Evolutionary conservation across 64 coral and sea anemone species (phyloP).

Genomic region (Pocillopora damicornis): DNA sequence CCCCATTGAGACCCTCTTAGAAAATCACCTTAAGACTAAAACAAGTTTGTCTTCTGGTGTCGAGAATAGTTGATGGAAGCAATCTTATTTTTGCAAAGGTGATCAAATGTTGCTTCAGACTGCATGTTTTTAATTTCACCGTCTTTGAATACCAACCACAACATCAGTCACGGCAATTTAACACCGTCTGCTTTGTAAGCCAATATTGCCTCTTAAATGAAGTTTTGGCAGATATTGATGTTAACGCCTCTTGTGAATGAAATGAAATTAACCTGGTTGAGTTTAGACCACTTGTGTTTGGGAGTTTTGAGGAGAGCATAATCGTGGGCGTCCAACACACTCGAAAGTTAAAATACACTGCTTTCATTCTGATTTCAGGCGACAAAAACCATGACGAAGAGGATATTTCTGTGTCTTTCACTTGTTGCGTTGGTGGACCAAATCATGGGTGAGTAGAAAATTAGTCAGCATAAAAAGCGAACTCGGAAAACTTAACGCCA

Average conservation of each 20-base stretch:
- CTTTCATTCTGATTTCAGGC: background rate
- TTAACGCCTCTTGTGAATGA: background rate
- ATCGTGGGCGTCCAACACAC: background rate
- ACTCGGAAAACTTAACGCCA: no score
- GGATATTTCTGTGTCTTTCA: background rate
- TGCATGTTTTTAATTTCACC: background rate
- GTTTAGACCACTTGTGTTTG: background rate
- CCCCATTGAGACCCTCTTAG: no score
- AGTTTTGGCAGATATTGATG: background rate
- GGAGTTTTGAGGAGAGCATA: background rate
- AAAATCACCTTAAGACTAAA: no score
- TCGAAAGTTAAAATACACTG: background rate
- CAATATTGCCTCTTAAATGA: conserved; percentile 4
- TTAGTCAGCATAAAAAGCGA: background rate
- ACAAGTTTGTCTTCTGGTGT: no score
- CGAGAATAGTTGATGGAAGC: no score
- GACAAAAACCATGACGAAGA: background rate
- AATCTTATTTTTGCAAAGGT: no score
- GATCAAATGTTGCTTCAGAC: no score
- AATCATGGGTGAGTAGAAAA: conserved; percentile 19
- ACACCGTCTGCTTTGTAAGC: conserved; percentile 8
- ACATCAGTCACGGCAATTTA: conserved; percentile 6
- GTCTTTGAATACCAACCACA: background rate
- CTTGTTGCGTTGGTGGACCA: background rate
- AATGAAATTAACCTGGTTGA: background rate